Conservation (phyloP, 2,113 vertebrate species). For the Hippocampus zosterae region DNA sequence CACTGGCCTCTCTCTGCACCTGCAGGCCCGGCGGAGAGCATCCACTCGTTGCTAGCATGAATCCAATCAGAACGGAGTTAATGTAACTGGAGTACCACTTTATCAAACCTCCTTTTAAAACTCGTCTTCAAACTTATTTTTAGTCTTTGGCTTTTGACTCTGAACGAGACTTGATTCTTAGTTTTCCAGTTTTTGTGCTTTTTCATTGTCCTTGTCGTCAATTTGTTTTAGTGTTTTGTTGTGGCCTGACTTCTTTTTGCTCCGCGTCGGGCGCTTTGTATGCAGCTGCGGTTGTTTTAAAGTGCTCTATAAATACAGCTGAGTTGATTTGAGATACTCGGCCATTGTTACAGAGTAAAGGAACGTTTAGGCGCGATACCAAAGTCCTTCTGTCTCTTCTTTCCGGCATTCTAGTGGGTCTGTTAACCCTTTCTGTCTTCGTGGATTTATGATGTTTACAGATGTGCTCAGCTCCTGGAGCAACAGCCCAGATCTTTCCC, state of each 20-base stretch:
- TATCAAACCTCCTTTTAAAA: constrained; percentile 47
- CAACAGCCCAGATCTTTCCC: constrained; percentile 22
- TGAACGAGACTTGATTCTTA: too few relatives aligned
- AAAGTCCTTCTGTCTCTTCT: neutral
- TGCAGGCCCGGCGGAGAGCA: constrained; percentile 44
- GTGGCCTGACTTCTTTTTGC: too few relatives aligned
- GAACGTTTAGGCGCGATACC: neutral
- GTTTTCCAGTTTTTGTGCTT: too few relatives aligned
- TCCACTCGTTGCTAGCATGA: neutral
- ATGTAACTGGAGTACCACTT: constrained; percentile 59
- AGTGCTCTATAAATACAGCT: too few relatives aligned
- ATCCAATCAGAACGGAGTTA: constrained; percentile 34
- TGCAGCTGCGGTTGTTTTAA: too few relatives aligned
- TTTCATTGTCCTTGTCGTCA: too few relatives aligned
- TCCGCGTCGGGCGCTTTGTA: too few relatives aligned
- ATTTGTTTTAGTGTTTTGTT: too few relatives aligned
- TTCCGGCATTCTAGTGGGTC: neutral
- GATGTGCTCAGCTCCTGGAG: constrained; percentile 54
- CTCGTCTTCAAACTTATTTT: neutral
- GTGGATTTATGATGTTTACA: constrained; percentile 60
- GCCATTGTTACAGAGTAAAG: constrained; percentile 26
- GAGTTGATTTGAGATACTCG: constrained; percentile 9
- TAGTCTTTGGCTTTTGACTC: too few relatives aligned
- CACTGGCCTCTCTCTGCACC: constrained; percentile 63
- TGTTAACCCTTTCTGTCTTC: constrained; percentile 31